phyloP scores from a whole-genome alignment of 2,888 invertebrate genomes.

The Drosophila imparisetae region DNA sequence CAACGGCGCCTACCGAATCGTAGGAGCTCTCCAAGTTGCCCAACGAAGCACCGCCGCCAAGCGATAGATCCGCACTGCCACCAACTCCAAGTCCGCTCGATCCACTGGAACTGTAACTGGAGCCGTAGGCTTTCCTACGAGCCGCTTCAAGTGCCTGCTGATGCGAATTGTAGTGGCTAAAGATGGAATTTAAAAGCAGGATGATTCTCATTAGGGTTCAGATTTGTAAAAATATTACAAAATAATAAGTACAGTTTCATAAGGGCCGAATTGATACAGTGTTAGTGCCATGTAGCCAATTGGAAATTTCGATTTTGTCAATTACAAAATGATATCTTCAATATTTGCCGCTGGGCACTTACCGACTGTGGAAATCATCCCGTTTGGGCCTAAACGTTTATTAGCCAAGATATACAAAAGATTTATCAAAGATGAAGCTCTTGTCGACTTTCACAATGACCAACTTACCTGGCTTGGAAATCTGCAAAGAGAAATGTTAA shows the following conservation, averaged over 20 bases:
- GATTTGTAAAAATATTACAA: neutral
- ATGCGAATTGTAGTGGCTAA: slow-evolving; percentile 82
- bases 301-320: slow-evolving; percentile 59
- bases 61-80: slow-evolving; percentile 25
- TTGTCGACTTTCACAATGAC: too few species aligned
- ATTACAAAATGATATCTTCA: slow-evolving; percentile 65
- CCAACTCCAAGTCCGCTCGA: slow-evolving; percentile 37
- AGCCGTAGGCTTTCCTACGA: slow-evolving; percentile 61
- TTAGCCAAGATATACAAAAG: neutral
- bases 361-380: slow-evolving; percentile 73
- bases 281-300: slow-evolving; percentile 77
- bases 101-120: slow-evolving; percentile 27
- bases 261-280: slow-evolving; percentile 20
- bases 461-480: slow-evolving; percentile 63
- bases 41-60: slow-evolving; percentile 19
- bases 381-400: slow-evolving; percentile 44
- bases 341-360: slow-evolving; percentile 77
- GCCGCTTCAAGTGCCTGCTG: slow-evolving; percentile 82
- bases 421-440: slow-evolving; percentile 18
- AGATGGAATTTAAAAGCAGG: neutral
- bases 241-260: neutral
- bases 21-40: slow-evolving; percentile 66
- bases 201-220: fast-evolving
- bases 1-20: slow-evolving; percentile 69
- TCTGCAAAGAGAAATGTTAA: slow-evolving; percentile 42